A percentile compares a stretch with the other conserved stretches of the same genome.
Evolutionary conservation across 1,140 invertebrate species (phyloP).

Genomic region (Leptopilina boulardi): DNA sequence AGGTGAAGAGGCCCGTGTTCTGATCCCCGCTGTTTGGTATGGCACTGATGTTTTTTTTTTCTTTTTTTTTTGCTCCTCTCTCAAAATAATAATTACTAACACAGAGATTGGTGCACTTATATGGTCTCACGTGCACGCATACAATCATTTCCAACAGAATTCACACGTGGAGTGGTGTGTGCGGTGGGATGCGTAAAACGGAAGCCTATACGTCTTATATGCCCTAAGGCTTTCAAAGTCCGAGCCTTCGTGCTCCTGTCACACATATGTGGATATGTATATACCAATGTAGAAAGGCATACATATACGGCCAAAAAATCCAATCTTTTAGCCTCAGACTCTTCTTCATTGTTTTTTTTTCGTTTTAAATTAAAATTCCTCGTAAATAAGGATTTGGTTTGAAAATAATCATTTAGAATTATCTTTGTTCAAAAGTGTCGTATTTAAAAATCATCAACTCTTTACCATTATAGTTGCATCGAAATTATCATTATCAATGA

Average conservation of each 20-base stretch:
- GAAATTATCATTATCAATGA: too few relatives aligned
- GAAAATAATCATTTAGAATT: too few relatives aligned
- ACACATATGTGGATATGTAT: conserved; percentile 43
- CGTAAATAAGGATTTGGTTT: not conserved
- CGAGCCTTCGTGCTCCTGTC: conserved; percentile 51
- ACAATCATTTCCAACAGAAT: conserved; percentile 12
- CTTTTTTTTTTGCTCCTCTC: conserved; percentile 44
- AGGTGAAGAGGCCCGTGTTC: conserved; percentile 55
- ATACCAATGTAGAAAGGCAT: conserved; percentile 9
- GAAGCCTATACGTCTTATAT: conserved; percentile 47
- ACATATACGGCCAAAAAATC: not conserved
- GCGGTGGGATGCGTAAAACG: conserved; percentile 49
- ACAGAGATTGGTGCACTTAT: conserved; percentile 8
- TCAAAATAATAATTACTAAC: conserved; percentile 61
- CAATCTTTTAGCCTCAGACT: not conserved
- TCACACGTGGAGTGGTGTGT: conserved; percentile 41
- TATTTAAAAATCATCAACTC: too few relatives aligned
- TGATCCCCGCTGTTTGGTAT: conserved; percentile 58
- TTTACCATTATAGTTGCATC: too few relatives aligned
- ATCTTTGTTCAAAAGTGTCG: too few relatives aligned
- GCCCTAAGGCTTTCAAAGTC: conserved; percentile 49
- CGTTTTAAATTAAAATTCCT: not conserved
- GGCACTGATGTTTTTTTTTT: conserved; percentile 40
- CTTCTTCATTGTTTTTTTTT: not conserved
- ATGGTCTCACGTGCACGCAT: conserved; percentile 38